phyloP scores from a whole-genome alignment of 2,113 vertebrate genomes.

The Brachionichthys hirsutus region DNA sequence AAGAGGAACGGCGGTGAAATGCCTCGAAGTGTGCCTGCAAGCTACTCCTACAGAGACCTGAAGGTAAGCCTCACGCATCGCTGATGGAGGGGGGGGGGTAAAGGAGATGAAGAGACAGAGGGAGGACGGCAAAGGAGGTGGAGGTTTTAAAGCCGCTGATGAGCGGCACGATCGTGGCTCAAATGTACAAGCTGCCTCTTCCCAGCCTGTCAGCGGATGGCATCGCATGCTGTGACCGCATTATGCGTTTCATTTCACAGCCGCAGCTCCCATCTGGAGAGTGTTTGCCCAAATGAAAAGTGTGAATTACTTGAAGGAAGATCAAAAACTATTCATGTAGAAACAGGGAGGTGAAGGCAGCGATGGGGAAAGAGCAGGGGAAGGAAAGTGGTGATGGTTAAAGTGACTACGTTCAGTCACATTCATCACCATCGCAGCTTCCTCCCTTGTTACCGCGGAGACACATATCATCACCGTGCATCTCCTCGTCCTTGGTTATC shows the following conservation, averaged over 20 bases:
- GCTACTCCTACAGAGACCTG: conserved; percentile 72
- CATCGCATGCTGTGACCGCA: conserved; percentile 45
- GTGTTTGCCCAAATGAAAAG: conserved; percentile 21
- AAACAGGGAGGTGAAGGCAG: conserved; percentile 6
- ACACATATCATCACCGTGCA: conserved; percentile 49
- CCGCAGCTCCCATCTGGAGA: conserved; percentile 32
- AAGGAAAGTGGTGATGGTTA: conserved; percentile 39
- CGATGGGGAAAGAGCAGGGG: conserved; percentile 9
- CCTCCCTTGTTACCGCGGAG: conserved; percentile 48
- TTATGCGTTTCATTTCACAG: conserved; percentile 32
- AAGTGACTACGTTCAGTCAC: conserved; percentile 30
- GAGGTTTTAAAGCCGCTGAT: conserved; percentile 47
- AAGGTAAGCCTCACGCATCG: conserved; percentile 68
- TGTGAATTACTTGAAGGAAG: conserved; percentile 11
- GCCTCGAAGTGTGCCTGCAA: conserved; percentile 68
- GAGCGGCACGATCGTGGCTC: conserved; percentile 40
- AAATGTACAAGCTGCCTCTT: conserved; percentile 34
- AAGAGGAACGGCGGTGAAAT: conserved; percentile 70
- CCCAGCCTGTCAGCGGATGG: conserved; percentile 42
- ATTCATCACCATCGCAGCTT: conserved; percentile 26
- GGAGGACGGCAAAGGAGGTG: conserved; percentile 17
- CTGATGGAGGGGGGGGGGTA: conserved; percentile 15
- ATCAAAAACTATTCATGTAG: conserved; percentile 18
- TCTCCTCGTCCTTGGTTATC: conserved; percentile 43
- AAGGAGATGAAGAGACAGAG: conserved; percentile 25